A percentile compares a stretch with the other conserved stretches of the same genome.
Conservation (phyloP, 2,797 vertebrate species). For the Crenichthys baileyi region DNA sequence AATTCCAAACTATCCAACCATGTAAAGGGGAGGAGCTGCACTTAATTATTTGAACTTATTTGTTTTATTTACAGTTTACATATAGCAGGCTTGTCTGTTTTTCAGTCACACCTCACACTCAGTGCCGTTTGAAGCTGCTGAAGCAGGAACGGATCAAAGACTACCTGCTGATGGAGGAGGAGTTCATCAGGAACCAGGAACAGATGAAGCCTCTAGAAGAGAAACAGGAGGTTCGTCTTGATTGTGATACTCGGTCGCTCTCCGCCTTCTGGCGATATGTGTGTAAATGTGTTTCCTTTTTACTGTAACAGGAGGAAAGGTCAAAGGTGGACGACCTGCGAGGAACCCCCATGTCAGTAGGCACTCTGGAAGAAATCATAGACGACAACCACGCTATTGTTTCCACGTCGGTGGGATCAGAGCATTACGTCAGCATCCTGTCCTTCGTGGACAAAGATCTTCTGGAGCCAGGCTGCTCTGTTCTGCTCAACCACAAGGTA, state of each 20-base stretch:
- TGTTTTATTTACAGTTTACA: neutral
- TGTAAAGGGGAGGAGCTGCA: neutral
- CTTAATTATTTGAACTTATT: no score
- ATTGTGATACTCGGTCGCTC: neutral
- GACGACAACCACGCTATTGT: constrained; percentile 98
- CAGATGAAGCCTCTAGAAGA: constrained; percentile 99
- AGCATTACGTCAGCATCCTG: constrained; percentile 98
- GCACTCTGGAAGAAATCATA: constrained; percentile 97
- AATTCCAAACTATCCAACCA: neutral
- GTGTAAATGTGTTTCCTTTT: neutral
- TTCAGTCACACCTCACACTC: constrained; percentile 96
- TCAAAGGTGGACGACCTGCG: constrained; percentile 98
- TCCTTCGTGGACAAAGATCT: constrained; percentile 99
- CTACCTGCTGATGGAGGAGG: constrained; percentile 98
- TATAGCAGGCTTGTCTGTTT: neutral
- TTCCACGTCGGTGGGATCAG: constrained; percentile 96
- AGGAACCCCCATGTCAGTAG: constrained; percentile 98
- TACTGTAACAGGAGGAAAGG: constrained; percentile 88
- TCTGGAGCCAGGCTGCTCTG: constrained; percentile 96
- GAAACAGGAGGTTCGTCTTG: constrained; percentile 90
- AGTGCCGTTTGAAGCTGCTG: constrained; percentile 92
- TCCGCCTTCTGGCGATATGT: neutral
- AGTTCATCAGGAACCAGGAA: constrained; percentile 99
- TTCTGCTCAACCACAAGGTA: constrained; percentile 97
- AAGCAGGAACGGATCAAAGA: constrained; percentile 96